phyloP scores from a whole-genome alignment of 1,140 invertebrate species.

The Colletes latitarsis region DNA sequence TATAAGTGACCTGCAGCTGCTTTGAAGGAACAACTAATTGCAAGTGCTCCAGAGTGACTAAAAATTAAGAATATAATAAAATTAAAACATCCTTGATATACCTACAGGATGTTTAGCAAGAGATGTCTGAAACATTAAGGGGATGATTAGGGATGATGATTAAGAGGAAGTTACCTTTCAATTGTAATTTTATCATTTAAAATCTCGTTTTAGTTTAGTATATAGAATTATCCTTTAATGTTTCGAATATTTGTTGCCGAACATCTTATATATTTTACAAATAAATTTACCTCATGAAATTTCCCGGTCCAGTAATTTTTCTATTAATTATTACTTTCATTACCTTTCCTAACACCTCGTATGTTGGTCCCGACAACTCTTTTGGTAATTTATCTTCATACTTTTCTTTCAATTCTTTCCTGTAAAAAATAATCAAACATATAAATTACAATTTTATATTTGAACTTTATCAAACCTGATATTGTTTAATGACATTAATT shows the following conservation, averaged over 20 bases:
- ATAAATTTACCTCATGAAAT: constrained; percentile 90
- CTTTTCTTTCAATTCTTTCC: constrained; percentile 95
- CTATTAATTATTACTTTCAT: constrained; percentile 98
- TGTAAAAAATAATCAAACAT: constrained; percentile 76
- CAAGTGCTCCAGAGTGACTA: constrained; percentile 95
- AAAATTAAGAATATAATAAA: constrained; percentile 66
- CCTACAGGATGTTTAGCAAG: not conserved
- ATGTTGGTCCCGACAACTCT: constrained; percentile 95
- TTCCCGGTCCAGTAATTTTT: constrained; percentile 97
- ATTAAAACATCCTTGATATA: not conserved
- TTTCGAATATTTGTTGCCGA: too few relatives aligned
- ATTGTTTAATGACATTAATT: too few relatives aligned
- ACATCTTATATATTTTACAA: not conserved
- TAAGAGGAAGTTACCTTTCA: too few relatives aligned
- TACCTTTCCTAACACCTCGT: constrained; percentile 94
- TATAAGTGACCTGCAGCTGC: constrained; percentile 98
- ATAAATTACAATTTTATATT: constrained; percentile 28
- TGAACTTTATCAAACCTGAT: constrained; percentile 27
- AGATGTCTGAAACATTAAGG: too few relatives aligned
- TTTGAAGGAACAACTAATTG: constrained; percentile 97
- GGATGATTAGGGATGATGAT: too few relatives aligned
- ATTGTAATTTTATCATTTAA: too few relatives aligned
- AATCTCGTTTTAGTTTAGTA: too few relatives aligned
- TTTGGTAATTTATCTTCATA: constrained; percentile 97
- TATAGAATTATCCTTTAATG: too few relatives aligned